Percentiles rank a stretch among this genome's conserved stretches.
phyloP scores from a whole-genome alignment of 2,888 invertebrate genomes.

The Pomacea canaliculata region DNA sequence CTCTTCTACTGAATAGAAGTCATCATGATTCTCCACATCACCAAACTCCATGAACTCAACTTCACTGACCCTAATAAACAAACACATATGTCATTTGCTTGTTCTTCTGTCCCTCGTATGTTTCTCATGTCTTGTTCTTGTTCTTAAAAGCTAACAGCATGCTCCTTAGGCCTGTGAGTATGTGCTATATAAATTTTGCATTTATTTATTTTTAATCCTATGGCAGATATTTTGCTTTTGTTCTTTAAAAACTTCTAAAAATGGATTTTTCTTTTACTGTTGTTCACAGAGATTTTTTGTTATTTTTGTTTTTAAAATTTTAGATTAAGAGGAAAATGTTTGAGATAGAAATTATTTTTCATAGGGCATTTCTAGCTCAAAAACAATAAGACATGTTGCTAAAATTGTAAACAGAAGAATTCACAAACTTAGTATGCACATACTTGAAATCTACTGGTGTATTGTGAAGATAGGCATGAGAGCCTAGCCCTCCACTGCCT shows the following conservation, averaged over 20 bases:
- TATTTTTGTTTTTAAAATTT: too few species aligned
- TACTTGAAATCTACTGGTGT: conserved; percentile 69
- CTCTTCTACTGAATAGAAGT: conserved; percentile 68
- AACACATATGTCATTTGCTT: too few species aligned
- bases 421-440: conserved; percentile 23
- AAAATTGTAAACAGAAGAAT: too few species aligned
- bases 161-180: not conserved
- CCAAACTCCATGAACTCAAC: conserved; percentile 68
- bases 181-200: not conserved
- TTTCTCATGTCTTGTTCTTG: too few species aligned
- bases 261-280: too few species aligned
- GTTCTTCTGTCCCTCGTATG: too few species aligned
- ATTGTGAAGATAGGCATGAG: conserved; percentile 68
- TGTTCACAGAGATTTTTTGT: too few species aligned
- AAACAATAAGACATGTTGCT: too few species aligned
- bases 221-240: not conserved
- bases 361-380: too few species aligned
- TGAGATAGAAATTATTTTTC: too few species aligned
- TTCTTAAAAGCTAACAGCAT: not conserved
- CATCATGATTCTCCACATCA: conserved; percentile 69
- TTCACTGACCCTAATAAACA: conserved; percentile 58
- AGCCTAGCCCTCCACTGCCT: conserved; percentile 65
- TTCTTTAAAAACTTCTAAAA: too few species aligned
- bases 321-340: too few species aligned
- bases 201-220: not conserved